Conservation (phyloP, 2,113 vertebrate genomes). For the Eira barbara region DNA sequence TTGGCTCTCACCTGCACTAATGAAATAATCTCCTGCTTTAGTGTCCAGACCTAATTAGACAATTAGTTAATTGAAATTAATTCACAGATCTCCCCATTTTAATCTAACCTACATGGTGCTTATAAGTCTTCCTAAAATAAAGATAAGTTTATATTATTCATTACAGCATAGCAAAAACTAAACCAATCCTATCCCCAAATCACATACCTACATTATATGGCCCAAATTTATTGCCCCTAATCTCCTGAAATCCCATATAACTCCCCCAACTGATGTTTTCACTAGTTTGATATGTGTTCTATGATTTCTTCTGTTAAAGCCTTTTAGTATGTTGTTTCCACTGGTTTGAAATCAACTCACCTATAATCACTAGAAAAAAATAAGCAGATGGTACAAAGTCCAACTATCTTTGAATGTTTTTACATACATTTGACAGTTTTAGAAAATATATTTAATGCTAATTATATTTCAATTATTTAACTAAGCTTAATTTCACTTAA, state of each 20-base stretch:
- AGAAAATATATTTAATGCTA: not conserved
- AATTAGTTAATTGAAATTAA: not conserved
- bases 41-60: not conserved
- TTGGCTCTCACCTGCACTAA: not conserved
- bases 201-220: not conserved
- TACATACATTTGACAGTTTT: not conserved
- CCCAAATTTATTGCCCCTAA: not conserved
- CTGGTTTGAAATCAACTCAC: not conserved
- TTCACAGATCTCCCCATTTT: not conserved
- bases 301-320: not conserved
- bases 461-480: conserved; percentile 2
- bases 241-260: not conserved
- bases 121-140: not conserved
- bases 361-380: not conserved
- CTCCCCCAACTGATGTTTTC: not conserved
- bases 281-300: not conserved
- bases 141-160: not conserved
- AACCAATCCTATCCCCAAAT: not conserved
- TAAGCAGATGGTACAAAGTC: not conserved
- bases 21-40: not conserved
- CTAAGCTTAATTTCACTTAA: not conserved
- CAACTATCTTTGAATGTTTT: not conserved
- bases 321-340: not conserved
- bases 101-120: not conserved
- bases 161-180: not conserved